Base-by-base conservation (phyloP, 2,797 vertebrate genomes). In the Rhodeus uyekii region DNA sequence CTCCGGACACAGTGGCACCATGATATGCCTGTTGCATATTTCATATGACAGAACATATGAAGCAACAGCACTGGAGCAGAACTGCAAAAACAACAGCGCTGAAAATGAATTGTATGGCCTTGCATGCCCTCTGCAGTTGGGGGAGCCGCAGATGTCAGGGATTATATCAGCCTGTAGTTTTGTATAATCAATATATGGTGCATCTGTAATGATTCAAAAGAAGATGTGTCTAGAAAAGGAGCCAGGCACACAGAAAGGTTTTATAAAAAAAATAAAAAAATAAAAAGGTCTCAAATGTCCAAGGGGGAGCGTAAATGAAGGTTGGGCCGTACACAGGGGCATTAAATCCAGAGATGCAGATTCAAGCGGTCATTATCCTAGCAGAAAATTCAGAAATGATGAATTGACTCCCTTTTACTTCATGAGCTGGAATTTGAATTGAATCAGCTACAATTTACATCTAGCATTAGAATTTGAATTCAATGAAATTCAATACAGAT, bases 1-100 rank as follows among this genome's bases (percentile, higher is more conserved):
- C 69, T 27, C 58, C 1, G 79, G 69, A 74, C 58, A 64, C 32
- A 36, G 58, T 38, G 78, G 58, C 29, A 68, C 36, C 64, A 69
- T 8, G 38, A 73, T 60, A 63, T 48, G 36, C 64, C 39, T 77
- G 64, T 24, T 83, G 64, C 72, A 69, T 76, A 77, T 83, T 82
- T 77, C 48, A 83, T 77, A 69, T 48, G 42, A 83, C 81, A 77
- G 48, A 46, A 69, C 14, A 69, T 68, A 77, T 69, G 73, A 77
- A 39, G 32, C 50, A 27, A 44, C 10, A 71, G 22, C 50, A 78
- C 29, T 77, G 7, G 16, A 73, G 50, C 65, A 78, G 38, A 76
- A 73, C 63, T 2, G 5, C 46, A 55, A 65, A 24, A 68, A 69
- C 73, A 83, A 60, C 73, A 68, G 12, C 39, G 36, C 10, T 76